These are phyloP conservation scores for Sebastes steindachneri DNA, from an alignment of 2,797 vertebrate species.

Conservation along the genomic window DNA sequence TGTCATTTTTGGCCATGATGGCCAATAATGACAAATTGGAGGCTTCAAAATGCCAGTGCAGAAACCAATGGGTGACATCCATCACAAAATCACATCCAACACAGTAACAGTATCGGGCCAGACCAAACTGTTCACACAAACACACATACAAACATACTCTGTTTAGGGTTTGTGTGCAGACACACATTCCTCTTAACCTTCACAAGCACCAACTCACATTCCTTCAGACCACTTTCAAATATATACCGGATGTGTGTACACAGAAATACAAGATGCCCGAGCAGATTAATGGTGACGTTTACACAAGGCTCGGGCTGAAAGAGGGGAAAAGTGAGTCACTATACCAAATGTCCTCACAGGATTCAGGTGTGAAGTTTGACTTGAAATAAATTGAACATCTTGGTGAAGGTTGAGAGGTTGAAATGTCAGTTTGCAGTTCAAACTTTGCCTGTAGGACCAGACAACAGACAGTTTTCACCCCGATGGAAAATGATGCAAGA, in stretches of 20 bases:
- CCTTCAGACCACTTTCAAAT: constrained; percentile 33
- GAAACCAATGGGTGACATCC: no score
- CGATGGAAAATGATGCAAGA: constrained; percentile 41
- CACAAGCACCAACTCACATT: constrained; percentile 9
- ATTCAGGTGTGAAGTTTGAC: neutral
- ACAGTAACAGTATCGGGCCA: neutral
- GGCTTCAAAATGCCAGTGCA: no score
- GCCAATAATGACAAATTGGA: accelerated
- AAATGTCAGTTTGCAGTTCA: neutral
- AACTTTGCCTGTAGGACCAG: neutral
- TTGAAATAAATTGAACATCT: neutral
- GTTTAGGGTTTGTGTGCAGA: neutral
- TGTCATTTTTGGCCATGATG: no score
- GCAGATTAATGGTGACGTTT: constrained; percentile 24
- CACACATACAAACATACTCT: neutral
- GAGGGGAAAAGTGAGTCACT: neutral
- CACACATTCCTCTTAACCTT: constrained; percentile 19
- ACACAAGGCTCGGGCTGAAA: neutral
- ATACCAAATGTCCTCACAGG: neutral
- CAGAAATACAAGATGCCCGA: constrained; percentile 8
- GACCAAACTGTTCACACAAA: constrained; percentile 16
- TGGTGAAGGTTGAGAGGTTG: neutral
- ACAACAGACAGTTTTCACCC: constrained; percentile 30
- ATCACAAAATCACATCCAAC: constrained; percentile 11
- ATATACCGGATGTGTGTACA: constrained; percentile 26